Percentiles rank a stretch among this genome's conserved stretches.
These are phyloP conservation scores for Sicus ferrugineus DNA, from an alignment of 2,888 invertebrate genomes.

Conservation along the genomic window DNA sequence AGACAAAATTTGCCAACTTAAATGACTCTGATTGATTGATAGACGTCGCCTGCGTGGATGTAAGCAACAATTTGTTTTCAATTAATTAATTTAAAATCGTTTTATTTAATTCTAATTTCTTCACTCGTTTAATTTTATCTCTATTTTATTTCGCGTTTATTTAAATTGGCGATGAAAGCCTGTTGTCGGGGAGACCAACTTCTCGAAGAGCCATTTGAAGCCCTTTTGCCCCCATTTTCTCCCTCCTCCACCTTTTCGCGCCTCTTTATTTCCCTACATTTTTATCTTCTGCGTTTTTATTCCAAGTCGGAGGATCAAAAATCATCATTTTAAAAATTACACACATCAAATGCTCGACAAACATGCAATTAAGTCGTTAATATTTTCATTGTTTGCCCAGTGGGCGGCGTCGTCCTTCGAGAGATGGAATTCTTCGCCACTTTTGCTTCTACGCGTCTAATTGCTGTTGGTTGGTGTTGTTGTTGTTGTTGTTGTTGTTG, in stretches of 20 bases:
- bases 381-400: conserved; percentile 60
- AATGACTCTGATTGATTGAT: no score
- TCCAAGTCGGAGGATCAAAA: neutral
- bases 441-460: neutral
- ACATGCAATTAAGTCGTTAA: conserved; percentile 64
- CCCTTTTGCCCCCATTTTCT: neutral
- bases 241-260: neutral
- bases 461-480: neutral
- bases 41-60: no score
- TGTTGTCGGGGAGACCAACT: no score
- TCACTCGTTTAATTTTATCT: no score
- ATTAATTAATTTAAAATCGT: no score
- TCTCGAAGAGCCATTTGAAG: neutral
- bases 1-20: no score
- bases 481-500: neutral
- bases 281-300: no score
- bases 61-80: no score
- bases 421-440: conserved; percentile 24
- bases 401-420: neutral
- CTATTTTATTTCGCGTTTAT: no score
- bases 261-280: neutral
- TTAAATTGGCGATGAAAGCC: no score
- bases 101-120: no score
- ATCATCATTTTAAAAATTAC: neutral
- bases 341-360: conserved; percentile 55